Evolutionary conservation across 2,888 invertebrate genomes (phyloP).

Genomic region (Rhagonycha lutea): DNA sequence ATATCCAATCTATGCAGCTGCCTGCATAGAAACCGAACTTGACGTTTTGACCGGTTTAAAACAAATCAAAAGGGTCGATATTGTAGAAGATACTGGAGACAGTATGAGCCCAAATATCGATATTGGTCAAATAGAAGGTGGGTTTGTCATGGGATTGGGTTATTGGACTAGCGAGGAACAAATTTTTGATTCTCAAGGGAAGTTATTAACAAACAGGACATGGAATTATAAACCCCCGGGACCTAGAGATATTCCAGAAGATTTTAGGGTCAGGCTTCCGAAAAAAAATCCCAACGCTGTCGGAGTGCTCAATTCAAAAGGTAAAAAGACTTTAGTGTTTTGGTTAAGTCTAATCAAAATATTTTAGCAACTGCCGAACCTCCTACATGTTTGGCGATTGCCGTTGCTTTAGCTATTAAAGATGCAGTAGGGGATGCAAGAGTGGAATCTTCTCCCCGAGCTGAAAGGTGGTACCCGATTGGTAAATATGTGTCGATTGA

Average conservation of each 20-base stretch:
- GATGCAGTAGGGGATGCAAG: constrained; percentile 41
- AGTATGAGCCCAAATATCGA: constrained; percentile 75
- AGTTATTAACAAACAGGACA: constrained; percentile 73
- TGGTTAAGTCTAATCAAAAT: not conserved
- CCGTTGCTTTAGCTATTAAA: constrained; percentile 50
- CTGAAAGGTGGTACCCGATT: constrained; percentile 39
- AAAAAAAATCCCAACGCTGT: constrained; percentile 67
- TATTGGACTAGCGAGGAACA: constrained; percentile 77
- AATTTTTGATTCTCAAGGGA: constrained; percentile 66
- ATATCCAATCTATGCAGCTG: constrained; percentile 61
- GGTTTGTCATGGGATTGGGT: constrained; percentile 65
- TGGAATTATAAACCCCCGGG: constrained; percentile 84
- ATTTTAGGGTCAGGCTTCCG: constrained; percentile 72
- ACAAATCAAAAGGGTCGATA: constrained; percentile 67
- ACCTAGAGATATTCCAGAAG: constrained; percentile 76
- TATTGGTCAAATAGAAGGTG: constrained; percentile 78
- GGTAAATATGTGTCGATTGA: constrained; percentile 30
- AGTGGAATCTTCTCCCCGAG: constrained; percentile 33
- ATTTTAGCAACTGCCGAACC: constrained; percentile 67
- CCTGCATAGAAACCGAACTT: constrained; percentile 72
- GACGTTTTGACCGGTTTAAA: constrained; percentile 80
- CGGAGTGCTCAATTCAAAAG: constrained; percentile 76
- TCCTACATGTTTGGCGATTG: constrained; percentile 61
- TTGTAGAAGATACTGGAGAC: constrained; percentile 74
- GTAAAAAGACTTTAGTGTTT: constrained; percentile 50